A percentile compares a stretch with the other conserved stretches of the same genome.
phyloP scores from a whole-genome alignment of 2,797 vertebrate species.

The Carapus acus region DNA sequence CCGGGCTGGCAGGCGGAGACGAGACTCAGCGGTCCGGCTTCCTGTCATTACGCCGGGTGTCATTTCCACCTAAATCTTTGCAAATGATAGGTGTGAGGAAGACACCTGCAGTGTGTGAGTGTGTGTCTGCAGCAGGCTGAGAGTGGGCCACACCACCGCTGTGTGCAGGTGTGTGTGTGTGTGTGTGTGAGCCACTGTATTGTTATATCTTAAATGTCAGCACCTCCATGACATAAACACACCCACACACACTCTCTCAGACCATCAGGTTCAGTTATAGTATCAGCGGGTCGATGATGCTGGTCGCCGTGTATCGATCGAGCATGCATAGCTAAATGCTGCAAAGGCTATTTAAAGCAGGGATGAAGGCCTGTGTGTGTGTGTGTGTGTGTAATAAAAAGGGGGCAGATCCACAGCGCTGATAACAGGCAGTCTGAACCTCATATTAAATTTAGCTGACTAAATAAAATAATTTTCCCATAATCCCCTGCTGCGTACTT shows the following conservation, averaged over 20 bases:
- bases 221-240: slow-evolving; percentile 2
- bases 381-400: not conserved
- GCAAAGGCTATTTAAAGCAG: slow-evolving; percentile 8
- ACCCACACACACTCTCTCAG: slow-evolving; percentile 6
- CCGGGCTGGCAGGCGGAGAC: not conserved
- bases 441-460: not conserved
- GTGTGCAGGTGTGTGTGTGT: not conserved
- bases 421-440: too few relatives aligned
- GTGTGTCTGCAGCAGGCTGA: slow-evolving; percentile 19
- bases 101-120: not conserved
- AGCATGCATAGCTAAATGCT: slow-evolving; percentile 13
- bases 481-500: not conserved
- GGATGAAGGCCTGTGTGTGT: slow-evolving; percentile 1
- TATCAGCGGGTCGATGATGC: not conserved
- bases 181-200: slow-evolving; percentile 3
- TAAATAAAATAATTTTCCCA: not conserved
- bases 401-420: not conserved
- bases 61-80: slow-evolving; percentile 9
- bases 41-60: not conserved
- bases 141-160: slow-evolving; percentile 13
- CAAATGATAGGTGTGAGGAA: not conserved
- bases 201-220: slow-evolving; percentile 8
- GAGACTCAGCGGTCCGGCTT: too few relatives aligned
- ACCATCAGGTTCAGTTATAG: not conserved
- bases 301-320: slow-evolving; percentile 12